These are phyloP conservation scores for Anorthoa munda DNA, from an alignment of 2,888 invertebrate species.

Conservation along the genomic window DNA sequence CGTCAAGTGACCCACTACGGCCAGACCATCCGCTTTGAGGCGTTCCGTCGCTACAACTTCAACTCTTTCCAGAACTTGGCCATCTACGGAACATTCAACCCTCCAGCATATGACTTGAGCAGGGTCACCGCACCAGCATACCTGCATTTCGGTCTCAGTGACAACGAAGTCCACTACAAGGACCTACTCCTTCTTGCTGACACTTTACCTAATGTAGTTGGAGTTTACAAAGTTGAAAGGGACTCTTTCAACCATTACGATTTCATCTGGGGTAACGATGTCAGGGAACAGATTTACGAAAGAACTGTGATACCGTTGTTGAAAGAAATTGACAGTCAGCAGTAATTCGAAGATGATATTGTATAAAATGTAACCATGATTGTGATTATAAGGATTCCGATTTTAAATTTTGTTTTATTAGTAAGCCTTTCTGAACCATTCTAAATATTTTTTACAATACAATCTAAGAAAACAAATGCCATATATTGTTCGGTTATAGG, in stretches of 20 bases:
- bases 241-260: constrained; percentile 66
- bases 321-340: constrained; percentile 68
- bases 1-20: constrained; percentile 79
- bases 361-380: constrained; percentile 47
- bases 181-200: constrained; percentile 69
- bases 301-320: constrained; percentile 61
- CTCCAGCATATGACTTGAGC: constrained; percentile 75
- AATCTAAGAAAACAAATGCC: too few relatives aligned
- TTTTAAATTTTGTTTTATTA: constrained; percentile 41
- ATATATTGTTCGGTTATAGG: too few relatives aligned
- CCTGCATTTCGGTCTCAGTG: constrained; percentile 71
- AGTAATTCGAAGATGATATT: constrained; percentile 18
- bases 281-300: constrained; percentile 68
- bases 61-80: constrained; percentile 68
- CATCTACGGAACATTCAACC: constrained; percentile 69
- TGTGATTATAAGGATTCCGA: constrained; percentile 27
- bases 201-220: constrained; percentile 67
- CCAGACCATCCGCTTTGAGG: constrained; percentile 71
- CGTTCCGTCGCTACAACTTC: constrained; percentile 76
- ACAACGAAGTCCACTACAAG: constrained; percentile 56
- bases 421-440: background rate
- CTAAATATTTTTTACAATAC: too few relatives aligned
- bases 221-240: constrained; percentile 58
- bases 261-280: constrained; percentile 71
- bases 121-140: constrained; percentile 71